A percentile compares a stretch with the other conserved stretches of the same genome.
These are phyloP conservation scores for Hofmannophila pseudospretella DNA, from an alignment of 2,888 invertebrate species.

Conservation along the genomic window DNA sequence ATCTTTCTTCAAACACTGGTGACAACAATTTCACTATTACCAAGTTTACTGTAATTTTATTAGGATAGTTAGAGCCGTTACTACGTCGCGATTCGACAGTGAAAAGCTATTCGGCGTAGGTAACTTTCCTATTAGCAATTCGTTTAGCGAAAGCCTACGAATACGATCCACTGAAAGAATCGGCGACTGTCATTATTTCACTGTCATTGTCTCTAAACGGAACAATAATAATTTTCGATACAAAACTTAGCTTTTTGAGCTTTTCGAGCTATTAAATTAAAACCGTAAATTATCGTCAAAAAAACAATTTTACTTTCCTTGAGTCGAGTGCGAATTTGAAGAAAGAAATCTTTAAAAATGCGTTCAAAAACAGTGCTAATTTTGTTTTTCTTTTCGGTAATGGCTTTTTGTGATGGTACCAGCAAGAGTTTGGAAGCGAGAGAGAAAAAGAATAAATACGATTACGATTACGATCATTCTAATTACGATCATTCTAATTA, in stretches of 20 bases:
- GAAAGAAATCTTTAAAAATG: constrained; percentile 22
- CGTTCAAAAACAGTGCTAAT: constrained; percentile 21
- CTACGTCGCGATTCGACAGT: constrained; percentile 3
- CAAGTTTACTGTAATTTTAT: constrained; percentile 39
- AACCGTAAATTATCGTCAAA: too few relatives aligned
- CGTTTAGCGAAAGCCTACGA: constrained; percentile 15
- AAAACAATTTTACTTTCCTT: too few relatives aligned
- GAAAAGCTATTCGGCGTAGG: constrained; percentile 21
- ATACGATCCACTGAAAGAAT: constrained; percentile 10
- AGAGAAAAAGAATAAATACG: constrained; percentile 63
- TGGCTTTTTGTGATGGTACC: constrained; percentile 30
- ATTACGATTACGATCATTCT: too few relatives aligned
- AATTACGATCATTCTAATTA: too few relatives aligned
- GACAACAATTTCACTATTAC: constrained; percentile 29
- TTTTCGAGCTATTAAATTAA: too few relatives aligned
- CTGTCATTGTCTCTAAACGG: constrained; percentile 13
- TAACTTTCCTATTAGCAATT: constrained; percentile 39
- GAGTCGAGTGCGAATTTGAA: too few relatives aligned
- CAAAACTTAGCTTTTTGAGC: too few relatives aligned
- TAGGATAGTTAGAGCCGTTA: constrained; percentile 15
- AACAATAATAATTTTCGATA: constrained; percentile 1
- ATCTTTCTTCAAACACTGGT: not conserved
- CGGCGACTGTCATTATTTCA: constrained; percentile 23
- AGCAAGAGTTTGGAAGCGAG: constrained; percentile 39
- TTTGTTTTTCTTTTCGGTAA: constrained; percentile 20